Conservation (phyloP, 2,797 vertebrate genomes). For the Platalea minor region DNA sequence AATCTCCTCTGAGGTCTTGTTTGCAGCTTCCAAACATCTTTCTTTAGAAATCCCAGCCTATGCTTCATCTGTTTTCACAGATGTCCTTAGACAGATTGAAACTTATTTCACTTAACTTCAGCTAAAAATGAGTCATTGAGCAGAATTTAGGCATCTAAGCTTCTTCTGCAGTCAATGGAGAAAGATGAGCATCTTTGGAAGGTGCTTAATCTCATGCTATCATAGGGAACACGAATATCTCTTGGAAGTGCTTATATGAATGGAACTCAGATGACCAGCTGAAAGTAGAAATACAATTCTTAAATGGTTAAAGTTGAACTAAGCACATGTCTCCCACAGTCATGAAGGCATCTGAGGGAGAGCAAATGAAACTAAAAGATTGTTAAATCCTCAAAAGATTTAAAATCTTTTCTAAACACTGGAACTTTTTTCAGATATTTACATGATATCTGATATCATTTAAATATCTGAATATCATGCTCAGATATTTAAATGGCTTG, state of each 20-base stretch:
- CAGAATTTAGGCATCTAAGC: background rate
- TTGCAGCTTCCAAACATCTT: background rate
- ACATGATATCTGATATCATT: background rate
- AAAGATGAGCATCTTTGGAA: background rate
- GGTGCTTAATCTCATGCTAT: background rate
- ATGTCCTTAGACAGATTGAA: background rate
- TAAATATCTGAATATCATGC: background rate
- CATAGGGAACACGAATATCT: background rate
- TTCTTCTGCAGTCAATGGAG: background rate
- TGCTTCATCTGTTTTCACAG: background rate
- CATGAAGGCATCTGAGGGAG: background rate
- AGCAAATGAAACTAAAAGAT: background rate
- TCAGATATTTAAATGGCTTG: background rate
- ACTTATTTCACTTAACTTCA: background rate
- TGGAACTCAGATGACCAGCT: background rate
- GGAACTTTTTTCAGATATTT: background rate
- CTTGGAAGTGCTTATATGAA: background rate
- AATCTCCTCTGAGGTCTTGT: background rate
- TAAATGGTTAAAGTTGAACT: background rate
- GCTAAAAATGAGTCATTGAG: background rate
- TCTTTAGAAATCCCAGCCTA: background rate
- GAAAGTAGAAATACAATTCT: background rate
- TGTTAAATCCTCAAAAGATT: background rate
- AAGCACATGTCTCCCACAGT: background rate
- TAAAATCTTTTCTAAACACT: background rate